phyloP scores from a whole-genome alignment of 1,140 invertebrate genomes.

The Mercenaria mercenaria region DNA sequence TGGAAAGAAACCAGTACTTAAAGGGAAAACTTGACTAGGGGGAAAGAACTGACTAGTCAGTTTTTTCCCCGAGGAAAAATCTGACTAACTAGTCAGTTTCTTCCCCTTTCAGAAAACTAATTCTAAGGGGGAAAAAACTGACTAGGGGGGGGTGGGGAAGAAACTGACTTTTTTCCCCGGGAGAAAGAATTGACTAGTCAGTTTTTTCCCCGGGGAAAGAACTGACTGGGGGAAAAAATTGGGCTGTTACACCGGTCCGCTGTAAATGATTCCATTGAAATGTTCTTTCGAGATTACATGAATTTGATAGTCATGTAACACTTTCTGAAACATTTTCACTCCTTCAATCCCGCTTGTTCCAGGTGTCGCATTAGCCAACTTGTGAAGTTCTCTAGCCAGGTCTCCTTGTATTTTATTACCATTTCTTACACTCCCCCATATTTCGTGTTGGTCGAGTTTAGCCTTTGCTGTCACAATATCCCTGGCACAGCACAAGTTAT shows the following conservation, averaged over 20 bases:
- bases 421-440: background rate
- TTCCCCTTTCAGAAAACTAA: too few species aligned
- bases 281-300: slow-evolving; percentile 19
- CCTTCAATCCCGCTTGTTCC: slow-evolving; percentile 2
- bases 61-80: too few species aligned
- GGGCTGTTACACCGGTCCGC: too few species aligned
- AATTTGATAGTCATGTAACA: slow-evolving; percentile 10
- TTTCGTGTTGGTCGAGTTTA: slow-evolving; percentile 30
- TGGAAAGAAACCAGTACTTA: too few species aligned
- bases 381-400: background rate
- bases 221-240: slow-evolving; percentile 23
- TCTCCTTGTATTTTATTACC: background rate
- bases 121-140: too few species aligned
- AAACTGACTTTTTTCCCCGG: background rate
- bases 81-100: too few species aligned
- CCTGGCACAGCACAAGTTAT: slow-evolving; percentile 37
- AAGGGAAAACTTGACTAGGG: too few species aligned
- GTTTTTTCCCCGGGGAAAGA: too few species aligned
- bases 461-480: slow-evolving; percentile 8
- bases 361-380: background rate
- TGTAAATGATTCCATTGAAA: too few species aligned
- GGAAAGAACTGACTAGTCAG: too few species aligned
- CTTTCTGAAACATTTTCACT: background rate
- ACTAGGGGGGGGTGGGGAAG: too few species aligned
- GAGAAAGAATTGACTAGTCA: too few species aligned